These are phyloP conservation scores for Crypturellus undulatus DNA, from an alignment of 2,113 vertebrate species.

Conservation along the genomic window DNA sequence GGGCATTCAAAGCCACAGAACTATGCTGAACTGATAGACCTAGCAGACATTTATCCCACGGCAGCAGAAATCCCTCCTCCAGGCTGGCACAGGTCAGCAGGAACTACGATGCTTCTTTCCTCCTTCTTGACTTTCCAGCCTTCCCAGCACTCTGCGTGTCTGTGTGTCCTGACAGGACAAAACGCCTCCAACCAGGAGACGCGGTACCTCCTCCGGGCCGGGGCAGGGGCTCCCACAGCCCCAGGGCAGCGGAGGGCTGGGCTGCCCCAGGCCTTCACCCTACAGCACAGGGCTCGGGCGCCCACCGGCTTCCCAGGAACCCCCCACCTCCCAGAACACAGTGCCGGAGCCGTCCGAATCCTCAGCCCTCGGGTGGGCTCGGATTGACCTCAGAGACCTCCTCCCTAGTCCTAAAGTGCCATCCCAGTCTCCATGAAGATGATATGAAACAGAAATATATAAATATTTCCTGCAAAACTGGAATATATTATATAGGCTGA, in stretches of 20 bases:
- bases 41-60: neutral
- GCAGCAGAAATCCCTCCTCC: neutral
- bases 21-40: neutral
- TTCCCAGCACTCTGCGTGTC: neutral
- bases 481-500: neutral
- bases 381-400: neutral
- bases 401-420: neutral
- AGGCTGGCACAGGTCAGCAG: neutral
- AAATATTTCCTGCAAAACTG: neutral
- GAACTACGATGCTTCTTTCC: conserved; percentile 3
- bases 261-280: neutral
- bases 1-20: neutral
- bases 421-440: neutral
- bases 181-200: neutral
- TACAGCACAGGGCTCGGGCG: no score
- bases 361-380: neutral
- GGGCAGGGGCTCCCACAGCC: no score
- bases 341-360: neutral
- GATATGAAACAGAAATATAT: conserved; percentile 2
- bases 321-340: fast-evolving
- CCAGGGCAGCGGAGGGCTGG: no score
- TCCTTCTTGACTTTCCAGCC: neutral
- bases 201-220: no score
- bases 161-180: neutral
- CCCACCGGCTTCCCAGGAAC: neutral